phyloP scores from a whole-genome alignment of 23 tunicate species.

The Trididemnum nubilum region DNA sequence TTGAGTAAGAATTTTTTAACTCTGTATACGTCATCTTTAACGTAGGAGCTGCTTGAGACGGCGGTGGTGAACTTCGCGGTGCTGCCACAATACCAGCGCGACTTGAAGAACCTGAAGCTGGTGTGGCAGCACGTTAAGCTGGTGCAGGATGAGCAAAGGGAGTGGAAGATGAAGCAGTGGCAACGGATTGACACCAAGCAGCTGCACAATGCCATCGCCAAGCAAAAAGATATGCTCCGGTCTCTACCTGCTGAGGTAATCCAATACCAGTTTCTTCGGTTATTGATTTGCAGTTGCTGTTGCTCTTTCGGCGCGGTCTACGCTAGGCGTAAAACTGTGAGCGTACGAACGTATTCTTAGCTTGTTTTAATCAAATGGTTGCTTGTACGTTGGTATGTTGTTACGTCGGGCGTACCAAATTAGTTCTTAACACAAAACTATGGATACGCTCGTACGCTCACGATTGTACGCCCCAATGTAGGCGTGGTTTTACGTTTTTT shows the following conservation, averaged over 20 bases:
- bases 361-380: too few species aligned
- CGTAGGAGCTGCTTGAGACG: conserved; percentile 74
- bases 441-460: too few species aligned
- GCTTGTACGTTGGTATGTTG: too few species aligned
- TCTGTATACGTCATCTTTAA: too few species aligned
- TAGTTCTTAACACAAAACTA: too few species aligned
- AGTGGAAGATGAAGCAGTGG: conserved; percentile 92
- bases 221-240: conserved; percentile 73
- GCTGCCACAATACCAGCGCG: conserved; percentile 78
- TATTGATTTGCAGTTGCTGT: not conserved
- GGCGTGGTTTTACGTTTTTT: too few species aligned
- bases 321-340: too few species aligned
- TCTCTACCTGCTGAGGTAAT: conserved; percentile 75
- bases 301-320: not conserved
- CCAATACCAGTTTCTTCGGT: too few species aligned
- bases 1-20: too few species aligned
- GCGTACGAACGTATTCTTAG: too few species aligned
- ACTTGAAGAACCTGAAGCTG: conserved; percentile 74
- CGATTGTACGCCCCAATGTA: too few species aligned
- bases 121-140: conserved; percentile 82
- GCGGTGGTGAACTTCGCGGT: conserved; percentile 84
- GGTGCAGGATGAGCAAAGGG: conserved; percentile 85
- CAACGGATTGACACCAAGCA: conserved; percentile 88
- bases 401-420: too few species aligned
- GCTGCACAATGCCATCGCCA: conserved; percentile 58